Evolutionary conservation across 2,888 invertebrate species (phyloP).

Genomic region (Ditylenchus weischeri): DNA sequence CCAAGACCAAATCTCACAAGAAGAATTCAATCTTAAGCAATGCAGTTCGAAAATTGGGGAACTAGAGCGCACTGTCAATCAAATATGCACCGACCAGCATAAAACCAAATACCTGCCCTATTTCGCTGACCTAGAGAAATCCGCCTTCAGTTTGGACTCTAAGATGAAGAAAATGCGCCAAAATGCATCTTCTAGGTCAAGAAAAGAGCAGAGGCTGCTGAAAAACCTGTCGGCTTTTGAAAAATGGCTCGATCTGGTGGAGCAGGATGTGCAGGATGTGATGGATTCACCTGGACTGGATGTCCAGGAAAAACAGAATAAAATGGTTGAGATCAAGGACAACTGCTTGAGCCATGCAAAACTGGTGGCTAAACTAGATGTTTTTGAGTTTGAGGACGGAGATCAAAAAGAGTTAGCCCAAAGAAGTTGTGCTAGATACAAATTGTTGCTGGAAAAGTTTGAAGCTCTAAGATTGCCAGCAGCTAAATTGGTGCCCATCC

Average conservation of each 20-base stretch:
- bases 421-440: conserved; percentile 30
- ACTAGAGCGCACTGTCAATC: background rate
- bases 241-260: conserved; percentile 45
- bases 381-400: conserved; percentile 28
- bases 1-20: background rate
- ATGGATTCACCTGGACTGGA: conserved; percentile 9
- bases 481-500: conserved; percentile 35
- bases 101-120: background rate
- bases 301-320: conserved; percentile 13
- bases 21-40: background rate
- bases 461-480: conserved; percentile 32
- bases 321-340: conserved; percentile 21
- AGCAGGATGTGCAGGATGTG: conserved; percentile 12
- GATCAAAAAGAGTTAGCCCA: conserved; percentile 30
- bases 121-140: conserved; percentile 6
- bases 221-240: conserved; percentile 47
- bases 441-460: conserved; percentile 29
- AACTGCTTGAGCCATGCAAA: conserved; percentile 21
- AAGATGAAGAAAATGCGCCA: conserved; percentile 1
- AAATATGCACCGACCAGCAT: background rate
- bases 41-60: conserved; percentile 6
- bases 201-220: conserved; percentile 39
- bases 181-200: conserved; percentile 2
- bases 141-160: background rate
- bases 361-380: conserved; percentile 33